Base-by-base conservation (phyloP, 1,140 invertebrate species). In the Aleiodes sp. region DNA sequence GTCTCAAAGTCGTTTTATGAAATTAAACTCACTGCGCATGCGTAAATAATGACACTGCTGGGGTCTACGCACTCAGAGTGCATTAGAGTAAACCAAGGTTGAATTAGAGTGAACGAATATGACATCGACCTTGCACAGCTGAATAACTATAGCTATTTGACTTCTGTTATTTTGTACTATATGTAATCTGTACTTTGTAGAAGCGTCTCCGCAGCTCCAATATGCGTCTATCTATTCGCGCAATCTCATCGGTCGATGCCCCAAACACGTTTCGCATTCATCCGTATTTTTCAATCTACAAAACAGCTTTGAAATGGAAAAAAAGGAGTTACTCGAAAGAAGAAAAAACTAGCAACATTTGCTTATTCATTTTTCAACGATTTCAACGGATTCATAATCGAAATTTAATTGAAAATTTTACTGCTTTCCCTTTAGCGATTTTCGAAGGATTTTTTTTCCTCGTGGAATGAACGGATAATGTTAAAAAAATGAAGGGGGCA, bases 41-140 rank as follows among this genome's bases (percentile, higher is more conserved):
- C 73, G 71, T 73, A 68, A 75, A 77, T 75, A 62, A 72, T 68
- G 70, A 31, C 75, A 79, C n/a, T n/a, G 79, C 82, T 77, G 77
- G 78, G 70, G 79, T 80, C 82, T 77, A 76, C 69, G 59, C 69
- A 75, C 70, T 73, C 70, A 70, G 72, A 73, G 75, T 78, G 78
- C 76, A 82, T 84, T 84, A 84, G 82, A 16, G 16, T 9, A n/a
- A 84, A 80, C 78, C 79, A 82, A 82, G 80, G 81, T 73, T 78
- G 78, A 84, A 80, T 82, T 82, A 82, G 81, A 82, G 78, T 43
- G 66, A 70, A 65, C 70, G 46, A 28, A 26, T 52, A 39, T 68
- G 65, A 60, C 59, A 68, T 68, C 37, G 56, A 52, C 63, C 41
- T 46, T 41, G 33, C 63, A 35, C 26, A 26, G 26, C 46, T 52